Percentiles rank a stretch among this genome's conserved stretches.
phyloP scores from a whole-genome alignment of 2,888 invertebrate genomes.

The Volucella bombylans region DNA sequence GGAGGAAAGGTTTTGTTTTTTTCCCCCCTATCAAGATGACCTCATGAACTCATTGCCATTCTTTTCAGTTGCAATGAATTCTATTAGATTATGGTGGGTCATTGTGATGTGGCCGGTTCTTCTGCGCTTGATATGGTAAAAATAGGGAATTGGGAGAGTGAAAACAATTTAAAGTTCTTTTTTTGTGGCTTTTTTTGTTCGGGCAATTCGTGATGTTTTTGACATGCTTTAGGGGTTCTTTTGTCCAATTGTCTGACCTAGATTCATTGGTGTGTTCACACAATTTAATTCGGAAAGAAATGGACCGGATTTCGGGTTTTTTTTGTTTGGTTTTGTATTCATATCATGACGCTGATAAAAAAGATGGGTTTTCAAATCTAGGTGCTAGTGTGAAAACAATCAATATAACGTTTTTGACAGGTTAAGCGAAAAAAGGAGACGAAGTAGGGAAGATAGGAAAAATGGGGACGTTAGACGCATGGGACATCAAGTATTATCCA shows the following conservation, averaged over 20 bases:
- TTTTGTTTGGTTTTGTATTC: too few relatives aligned
- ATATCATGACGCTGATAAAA: too few relatives aligned
- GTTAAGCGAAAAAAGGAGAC: too few relatives aligned
- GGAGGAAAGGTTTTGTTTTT: neutral
- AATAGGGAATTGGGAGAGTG: neutral
- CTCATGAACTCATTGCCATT: slow-evolving; percentile 55
- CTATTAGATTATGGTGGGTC: slow-evolving; percentile 57
- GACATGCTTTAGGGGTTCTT: slow-evolving; percentile 29
- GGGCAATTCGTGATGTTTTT: slow-evolving; percentile 19
- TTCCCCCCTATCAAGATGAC: slow-evolving; percentile 25
- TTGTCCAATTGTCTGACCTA: slow-evolving; percentile 42
- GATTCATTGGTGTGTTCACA: neutral
- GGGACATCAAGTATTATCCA: too few relatives aligned
- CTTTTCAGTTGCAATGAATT: slow-evolving; percentile 53
- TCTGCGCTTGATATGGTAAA: slow-evolving; percentile 36
- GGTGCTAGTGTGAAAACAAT: too few relatives aligned
- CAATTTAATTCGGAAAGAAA: neutral
- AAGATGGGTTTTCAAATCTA: too few relatives aligned
- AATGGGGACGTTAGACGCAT: too few relatives aligned
- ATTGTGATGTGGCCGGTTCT: slow-evolving; percentile 21
- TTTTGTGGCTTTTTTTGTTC: too few relatives aligned
- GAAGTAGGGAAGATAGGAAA: too few relatives aligned
- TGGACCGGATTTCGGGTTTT: neutral
- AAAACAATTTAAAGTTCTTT: slow-evolving; percentile 18
- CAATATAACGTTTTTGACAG: too few relatives aligned